Evolutionary conservation across 2,797 vertebrate genomes (phyloP).

Genomic region (Cirrhinus mrigala): DNA sequence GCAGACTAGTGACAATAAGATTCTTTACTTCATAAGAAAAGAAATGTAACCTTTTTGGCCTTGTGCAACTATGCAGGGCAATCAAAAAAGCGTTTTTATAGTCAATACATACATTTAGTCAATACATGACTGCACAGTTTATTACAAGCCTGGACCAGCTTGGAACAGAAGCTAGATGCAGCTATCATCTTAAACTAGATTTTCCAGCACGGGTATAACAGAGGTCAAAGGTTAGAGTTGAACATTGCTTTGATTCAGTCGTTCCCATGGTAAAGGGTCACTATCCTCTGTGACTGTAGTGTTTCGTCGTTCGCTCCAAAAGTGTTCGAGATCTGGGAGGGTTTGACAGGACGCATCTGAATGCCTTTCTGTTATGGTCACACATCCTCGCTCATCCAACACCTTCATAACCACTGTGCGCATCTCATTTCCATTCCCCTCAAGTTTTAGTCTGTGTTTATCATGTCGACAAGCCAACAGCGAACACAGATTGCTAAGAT

Average conservation of each 20-base stretch:
- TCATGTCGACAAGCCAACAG: constrained; percentile 64
- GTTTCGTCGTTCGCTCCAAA: constrained; percentile 84
- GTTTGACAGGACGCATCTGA: constrained; percentile 67
- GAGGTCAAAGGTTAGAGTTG: constrained; percentile 35
- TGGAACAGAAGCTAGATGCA: background rate
- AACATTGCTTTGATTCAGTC: constrained; percentile 69
- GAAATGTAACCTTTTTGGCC: background rate
- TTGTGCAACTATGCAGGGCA: background rate
- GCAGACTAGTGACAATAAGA: background rate
- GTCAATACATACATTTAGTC: constrained; percentile 28
- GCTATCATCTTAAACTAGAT: background rate
- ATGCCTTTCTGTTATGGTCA: constrained; percentile 53
- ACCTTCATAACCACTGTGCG: constrained; percentile 63
- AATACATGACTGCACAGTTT: background rate
- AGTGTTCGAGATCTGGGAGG: constrained; percentile 84
- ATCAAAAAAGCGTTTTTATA: background rate
- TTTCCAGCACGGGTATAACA: background rate
- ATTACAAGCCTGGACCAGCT: background rate
- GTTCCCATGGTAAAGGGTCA: constrained; percentile 85
- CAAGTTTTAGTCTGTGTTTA: constrained; percentile 61
- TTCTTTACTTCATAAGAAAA: background rate
- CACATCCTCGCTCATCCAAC: constrained; percentile 44
- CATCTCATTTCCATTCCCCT: constrained; percentile 70
- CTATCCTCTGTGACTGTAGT: constrained; percentile 75
- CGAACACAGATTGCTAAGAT: constrained; percentile 70